Evolutionary conservation across 1,140 invertebrate species (phyloP).

Genomic region (Prorops nasuta): DNA sequence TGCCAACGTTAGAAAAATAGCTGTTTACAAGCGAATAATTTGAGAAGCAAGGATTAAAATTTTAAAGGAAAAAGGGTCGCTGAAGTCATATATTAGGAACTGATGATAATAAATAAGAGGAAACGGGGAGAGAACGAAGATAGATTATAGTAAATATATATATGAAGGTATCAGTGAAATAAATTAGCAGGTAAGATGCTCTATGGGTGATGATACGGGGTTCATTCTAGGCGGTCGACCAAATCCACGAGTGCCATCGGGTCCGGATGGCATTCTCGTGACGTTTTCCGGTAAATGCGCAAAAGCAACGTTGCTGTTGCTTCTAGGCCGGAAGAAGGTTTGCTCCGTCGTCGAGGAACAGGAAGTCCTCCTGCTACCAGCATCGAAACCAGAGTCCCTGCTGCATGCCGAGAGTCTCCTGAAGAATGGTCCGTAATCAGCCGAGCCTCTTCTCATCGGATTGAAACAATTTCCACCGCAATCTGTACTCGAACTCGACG

Average conservation of each 20-base stretch:
- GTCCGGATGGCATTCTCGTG: constrained; percentile 77
- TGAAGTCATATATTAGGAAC: no score
- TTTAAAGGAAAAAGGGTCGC: no score
- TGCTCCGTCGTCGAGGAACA: constrained; percentile 45
- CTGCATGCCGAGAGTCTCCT: constrained; percentile 59
- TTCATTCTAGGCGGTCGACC: constrained; percentile 33
- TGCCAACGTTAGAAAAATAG: no score
- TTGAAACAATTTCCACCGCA: constrained; percentile 35
- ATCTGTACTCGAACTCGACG: constrained; percentile 40
- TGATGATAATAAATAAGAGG: no score
- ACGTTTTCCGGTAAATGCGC: constrained; percentile 64
- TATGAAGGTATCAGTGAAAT: no score
- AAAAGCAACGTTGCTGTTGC: constrained; percentile 57
- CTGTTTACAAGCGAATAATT: no score
- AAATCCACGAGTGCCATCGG: constrained; percentile 82
- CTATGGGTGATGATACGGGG: no score
- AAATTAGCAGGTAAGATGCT: no score
- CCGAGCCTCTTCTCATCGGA: constrained; percentile 36
- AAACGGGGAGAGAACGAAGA: no score
- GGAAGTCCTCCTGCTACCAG: constrained; percentile 34
- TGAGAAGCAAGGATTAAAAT: no score
- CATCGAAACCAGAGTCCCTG: constrained; percentile 52
- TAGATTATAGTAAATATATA: no score
- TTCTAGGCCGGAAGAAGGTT: constrained; percentile 51
- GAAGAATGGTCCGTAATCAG: constrained; percentile 45